Conservation (phyloP, 2,888 invertebrate genomes). For the Rhingia campestris region DNA sequence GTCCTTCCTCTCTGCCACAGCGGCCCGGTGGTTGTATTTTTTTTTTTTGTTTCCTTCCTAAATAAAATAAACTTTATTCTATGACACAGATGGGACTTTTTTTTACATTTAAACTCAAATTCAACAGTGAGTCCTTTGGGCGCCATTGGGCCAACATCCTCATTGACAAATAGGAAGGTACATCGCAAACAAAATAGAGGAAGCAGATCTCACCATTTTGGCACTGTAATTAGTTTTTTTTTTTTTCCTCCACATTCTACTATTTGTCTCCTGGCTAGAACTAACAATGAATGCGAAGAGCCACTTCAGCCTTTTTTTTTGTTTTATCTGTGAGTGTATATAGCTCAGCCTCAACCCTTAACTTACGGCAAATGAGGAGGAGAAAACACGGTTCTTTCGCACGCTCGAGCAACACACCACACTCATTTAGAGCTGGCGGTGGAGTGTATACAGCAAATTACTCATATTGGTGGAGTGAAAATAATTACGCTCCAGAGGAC, state of each 20-base stretch:
- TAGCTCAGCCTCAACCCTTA: not conserved
- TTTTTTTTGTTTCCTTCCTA: conserved; percentile 28
- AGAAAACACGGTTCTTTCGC: conserved; percentile 57
- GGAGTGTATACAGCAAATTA: conserved; percentile 39
- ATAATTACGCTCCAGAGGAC: conserved; percentile 69
- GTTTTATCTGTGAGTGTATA: conserved; percentile 7
- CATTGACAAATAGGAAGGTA: conserved; percentile 46
- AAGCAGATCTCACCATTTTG: conserved; percentile 67
- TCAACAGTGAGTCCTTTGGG: conserved; percentile 57
- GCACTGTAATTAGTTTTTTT: conserved; percentile 67
- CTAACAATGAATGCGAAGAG: conserved; percentile 46
- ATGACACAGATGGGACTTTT: conserved; percentile 20
- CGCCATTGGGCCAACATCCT: conserved; percentile 60
- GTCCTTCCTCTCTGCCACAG: conserved; percentile 8
- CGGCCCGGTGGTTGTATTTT: not conserved
- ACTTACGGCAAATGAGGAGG: conserved; percentile 48
- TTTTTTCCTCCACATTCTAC: conserved; percentile 23
- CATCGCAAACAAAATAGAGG: conserved; percentile 22
- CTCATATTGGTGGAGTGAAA: conserved; percentile 68
- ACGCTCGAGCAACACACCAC: conserved; percentile 48
- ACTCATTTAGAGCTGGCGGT: conserved; percentile 34
- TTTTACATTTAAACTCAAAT: conserved; percentile 51
- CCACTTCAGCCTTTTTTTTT: conserved; percentile 47
- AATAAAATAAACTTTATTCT: conserved; percentile 42
- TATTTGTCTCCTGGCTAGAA: conserved; percentile 15